These are phyloP conservation scores for Mastomys natalensis DNA, from an alignment of 2,113 vertebrate genomes.

Conservation along the genomic window DNA sequence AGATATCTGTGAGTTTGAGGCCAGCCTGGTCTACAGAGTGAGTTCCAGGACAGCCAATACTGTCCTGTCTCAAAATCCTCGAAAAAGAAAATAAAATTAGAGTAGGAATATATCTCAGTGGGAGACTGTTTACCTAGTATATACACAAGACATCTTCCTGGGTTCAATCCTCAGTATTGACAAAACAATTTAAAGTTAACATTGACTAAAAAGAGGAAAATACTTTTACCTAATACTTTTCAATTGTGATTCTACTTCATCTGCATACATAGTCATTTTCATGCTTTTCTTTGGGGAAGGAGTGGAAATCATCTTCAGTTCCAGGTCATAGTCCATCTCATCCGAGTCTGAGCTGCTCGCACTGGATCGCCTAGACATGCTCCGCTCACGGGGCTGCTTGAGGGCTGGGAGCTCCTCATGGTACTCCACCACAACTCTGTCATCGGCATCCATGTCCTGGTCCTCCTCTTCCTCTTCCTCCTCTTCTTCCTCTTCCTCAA, in stretches of 20 bases:
- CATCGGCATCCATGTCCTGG: conserved; percentile 97
- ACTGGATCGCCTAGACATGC: conserved; percentile 73
- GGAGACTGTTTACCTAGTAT: neutral
- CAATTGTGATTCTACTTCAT: conserved; percentile 95
- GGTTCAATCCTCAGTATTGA: neutral
- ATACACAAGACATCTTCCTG: neutral
- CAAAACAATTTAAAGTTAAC: conserved; percentile 43
- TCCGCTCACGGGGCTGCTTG: conserved; percentile 85
- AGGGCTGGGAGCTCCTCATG: conserved; percentile 89
- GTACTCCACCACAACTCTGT: conserved; percentile 96
- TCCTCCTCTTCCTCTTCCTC: conserved; percentile 91
- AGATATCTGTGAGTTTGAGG: neutral
- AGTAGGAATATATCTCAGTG: neutral
- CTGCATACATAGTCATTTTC: conserved; percentile 99
- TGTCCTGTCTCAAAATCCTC: neutral
- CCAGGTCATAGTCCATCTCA: conserved; percentile 99
- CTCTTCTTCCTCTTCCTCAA: conserved; percentile 89
- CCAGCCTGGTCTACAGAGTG: neutral
- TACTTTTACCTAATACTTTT: conserved; percentile 93
- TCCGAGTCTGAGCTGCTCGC: conserved; percentile 94
- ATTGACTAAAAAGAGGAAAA: neutral
- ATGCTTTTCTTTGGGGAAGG: conserved; percentile 98
- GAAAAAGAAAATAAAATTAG: conserved; percentile 42
- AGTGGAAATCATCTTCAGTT: conserved; percentile 99
- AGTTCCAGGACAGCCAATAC: neutral